Conservation (phyloP, 2,113 vertebrate genomes). For the Nycticryphes semicollaris region DNA sequence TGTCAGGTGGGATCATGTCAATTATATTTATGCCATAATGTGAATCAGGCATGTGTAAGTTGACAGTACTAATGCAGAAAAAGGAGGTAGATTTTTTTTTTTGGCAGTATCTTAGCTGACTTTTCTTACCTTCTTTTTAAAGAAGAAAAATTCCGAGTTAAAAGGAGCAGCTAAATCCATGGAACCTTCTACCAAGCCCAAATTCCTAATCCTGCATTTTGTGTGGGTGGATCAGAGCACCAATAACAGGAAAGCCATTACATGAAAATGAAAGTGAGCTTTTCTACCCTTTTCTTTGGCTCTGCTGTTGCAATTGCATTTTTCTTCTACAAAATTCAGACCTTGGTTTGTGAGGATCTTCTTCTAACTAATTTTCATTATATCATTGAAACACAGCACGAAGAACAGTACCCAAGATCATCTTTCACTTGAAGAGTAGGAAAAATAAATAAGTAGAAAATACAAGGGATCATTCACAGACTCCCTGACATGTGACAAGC, state of each 20-base stretch:
- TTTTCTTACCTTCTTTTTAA: background rate
- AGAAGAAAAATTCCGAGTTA: background rate
- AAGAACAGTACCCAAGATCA: background rate
- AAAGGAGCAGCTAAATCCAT: background rate
- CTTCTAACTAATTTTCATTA: background rate
- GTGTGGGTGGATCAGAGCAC: conserved; percentile 20
- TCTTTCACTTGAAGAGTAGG: background rate
- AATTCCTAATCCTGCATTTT: background rate
- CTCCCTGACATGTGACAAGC: fast-evolving
- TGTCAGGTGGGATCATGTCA: conserved; percentile 64
- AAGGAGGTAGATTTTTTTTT: background rate
- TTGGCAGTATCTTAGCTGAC: background rate
- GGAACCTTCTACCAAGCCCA: background rate
- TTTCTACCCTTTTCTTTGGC: background rate
- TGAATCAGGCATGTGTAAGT: background rate
- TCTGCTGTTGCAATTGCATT: background rate
- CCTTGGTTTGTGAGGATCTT: background rate
- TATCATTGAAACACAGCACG: background rate
- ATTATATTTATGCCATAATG: background rate
- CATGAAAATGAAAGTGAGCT: background rate
- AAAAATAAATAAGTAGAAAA: background rate
- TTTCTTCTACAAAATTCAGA: background rate
- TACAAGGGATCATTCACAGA: background rate
- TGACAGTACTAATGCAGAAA: background rate
- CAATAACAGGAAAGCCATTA: background rate